phyloP scores from a whole-genome alignment of 2,888 invertebrate species.

The Sacculina carcini region DNA sequence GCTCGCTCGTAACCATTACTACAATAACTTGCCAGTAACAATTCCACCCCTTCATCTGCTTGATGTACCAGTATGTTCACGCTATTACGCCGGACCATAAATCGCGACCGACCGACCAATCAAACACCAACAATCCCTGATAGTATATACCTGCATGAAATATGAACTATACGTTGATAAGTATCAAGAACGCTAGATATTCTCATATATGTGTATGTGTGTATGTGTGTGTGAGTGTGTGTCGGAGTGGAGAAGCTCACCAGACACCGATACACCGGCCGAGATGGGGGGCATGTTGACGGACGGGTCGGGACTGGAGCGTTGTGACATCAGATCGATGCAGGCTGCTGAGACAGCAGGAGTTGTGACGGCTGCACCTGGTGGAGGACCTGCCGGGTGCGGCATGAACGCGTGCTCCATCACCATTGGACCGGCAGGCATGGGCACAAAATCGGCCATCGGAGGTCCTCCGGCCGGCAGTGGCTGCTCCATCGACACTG shows the following conservation, averaged over 20 bases:
- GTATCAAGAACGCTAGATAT: background rate
- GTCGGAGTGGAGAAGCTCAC: background rate
- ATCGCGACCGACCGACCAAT: no score
- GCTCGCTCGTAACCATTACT: no score
- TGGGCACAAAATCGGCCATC: conserved; percentile 10
- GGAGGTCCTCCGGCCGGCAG: conserved; percentile 13
- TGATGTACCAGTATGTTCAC: no score
- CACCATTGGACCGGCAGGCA: conserved; percentile 10
- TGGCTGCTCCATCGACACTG: conserved; percentile 13
- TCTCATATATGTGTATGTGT: background rate
- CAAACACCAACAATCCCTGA: no score
- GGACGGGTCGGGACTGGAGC: conserved; percentile 13
- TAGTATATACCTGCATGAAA: no score
- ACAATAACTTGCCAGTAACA: no score
- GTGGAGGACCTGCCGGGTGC: conserved; percentile 12
- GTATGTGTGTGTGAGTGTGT: background rate
- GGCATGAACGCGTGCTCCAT: conserved; percentile 12
- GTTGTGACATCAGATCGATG: conserved; percentile 11
- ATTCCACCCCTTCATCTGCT: no score
- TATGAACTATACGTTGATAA: no score
- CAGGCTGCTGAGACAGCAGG: no score
- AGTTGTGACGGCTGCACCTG: no score
- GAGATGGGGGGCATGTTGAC: conserved; percentile 9
- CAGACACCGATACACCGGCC: no score
- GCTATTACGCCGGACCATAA: no score